Evolutionary conservation across 2,797 vertebrate species (phyloP), one percentile per base, ranked within the genome.

Genomic region (Melanotaenia boesemani): DNA sequence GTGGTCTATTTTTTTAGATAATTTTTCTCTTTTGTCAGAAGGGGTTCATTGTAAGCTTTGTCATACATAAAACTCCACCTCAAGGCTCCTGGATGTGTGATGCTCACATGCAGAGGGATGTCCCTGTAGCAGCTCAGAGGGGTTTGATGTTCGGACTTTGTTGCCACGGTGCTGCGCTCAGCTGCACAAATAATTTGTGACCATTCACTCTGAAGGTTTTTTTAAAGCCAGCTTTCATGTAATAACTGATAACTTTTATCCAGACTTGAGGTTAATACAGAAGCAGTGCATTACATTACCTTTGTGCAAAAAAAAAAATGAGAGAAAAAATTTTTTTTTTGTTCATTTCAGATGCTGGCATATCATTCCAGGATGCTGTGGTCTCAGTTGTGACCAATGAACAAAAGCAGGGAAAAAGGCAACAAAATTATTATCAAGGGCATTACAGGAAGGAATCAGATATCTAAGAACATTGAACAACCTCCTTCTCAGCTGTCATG

Each of bases 331-430:
- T 63, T 44, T 30, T 26, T 26, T 26, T 30, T 30, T 36, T 74
- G 15, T 44, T 76, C 67, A 74, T 73, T 74, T 86, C 68, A 52
- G 70, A 83, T 66, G 71, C 72, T 80, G 85, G 80, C 84, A 30
- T 70, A 79, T 88, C 86, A 87, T 91, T 92, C 91, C 84, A 79
- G 73, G 81, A 89, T 62, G 86, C 68, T 77, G 82, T 11, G 71
- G 82, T 84, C 81, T 80, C 74, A 48, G 68, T 68, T 7, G 50
- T 67, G 83, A 89, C 83, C 87, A 84, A 82, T 62, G 67, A 88
- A 87, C 77, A 81, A 84, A 84, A 36, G 65, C 68, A 73, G 70
- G 67, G 54, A 32, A 67, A 74, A 67, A 63, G 55, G 58, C 56
- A 50, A 64, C 6, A 32, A 64, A 79, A 44, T 70, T 50, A 52